Evolutionary conservation across 2,113 vertebrate species (phyloP), one percentile per base, ranked within the genome.

Genomic region (Morone saxatilis): DNA sequence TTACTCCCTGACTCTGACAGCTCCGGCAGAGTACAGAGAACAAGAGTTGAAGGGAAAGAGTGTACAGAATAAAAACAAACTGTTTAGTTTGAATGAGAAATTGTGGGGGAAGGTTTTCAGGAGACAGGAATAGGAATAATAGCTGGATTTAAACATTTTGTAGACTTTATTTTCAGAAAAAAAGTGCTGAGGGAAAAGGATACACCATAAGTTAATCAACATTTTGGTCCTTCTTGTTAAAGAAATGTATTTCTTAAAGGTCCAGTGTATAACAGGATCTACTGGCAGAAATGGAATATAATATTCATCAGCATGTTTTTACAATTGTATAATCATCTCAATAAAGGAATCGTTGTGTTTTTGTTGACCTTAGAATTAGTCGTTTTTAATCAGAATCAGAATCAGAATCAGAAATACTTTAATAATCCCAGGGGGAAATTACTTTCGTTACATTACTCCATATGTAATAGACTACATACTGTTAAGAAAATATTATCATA

Each of bases 1-100:
- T 84, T 85, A 92, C 86, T 94, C 88, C 82, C 68, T 43, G 73
- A 83, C 80, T 86, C 83, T 94, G 93, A 94, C 88, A 93, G 90
- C 88, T 91, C 90, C 59, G 77, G 71, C 85, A 88, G 85, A 66
- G 83, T 25, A 78, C 69, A 78, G 81, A 86, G 61, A 83, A 68
- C 43, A 54, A 66, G 7, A 57, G 72, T 60, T 67, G 72, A 68
- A 78, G 25, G 45, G 74, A 38, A 62, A 16, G 70, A 76, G 48
- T 86, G 91, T 90, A 81, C 62, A 11, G 86, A 91, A 88, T 83
- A 70, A 70, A 85, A 89, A 79, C 68, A 77, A 67, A 78, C 80
- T 62, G 9, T 43, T 81, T 67, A 83, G 68, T 78, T 81, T 81
- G 59, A 70, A 76, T 43, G 43, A 38, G 41, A 36, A 36, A 68